Conservation (phyloP, 2,113 vertebrate genomes). For the Lagopus leucura region DNA sequence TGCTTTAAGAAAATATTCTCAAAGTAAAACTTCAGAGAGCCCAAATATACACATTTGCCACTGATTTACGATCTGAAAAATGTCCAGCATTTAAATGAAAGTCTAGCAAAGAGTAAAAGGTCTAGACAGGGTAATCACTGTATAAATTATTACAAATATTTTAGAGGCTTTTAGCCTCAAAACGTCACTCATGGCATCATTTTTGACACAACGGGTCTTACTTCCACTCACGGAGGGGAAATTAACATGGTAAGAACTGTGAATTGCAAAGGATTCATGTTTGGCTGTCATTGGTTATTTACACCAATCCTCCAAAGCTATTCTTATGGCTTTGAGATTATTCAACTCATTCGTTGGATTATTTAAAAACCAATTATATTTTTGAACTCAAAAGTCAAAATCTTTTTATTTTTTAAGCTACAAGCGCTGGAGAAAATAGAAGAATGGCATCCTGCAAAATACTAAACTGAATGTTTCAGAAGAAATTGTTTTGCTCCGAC, state of each 20-base stretch:
- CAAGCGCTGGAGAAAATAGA: not conserved
- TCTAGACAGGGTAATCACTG: slow-evolving; percentile 48
- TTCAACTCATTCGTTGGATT: not conserved
- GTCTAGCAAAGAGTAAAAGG: slow-evolving; percentile 27
- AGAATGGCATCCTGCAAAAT: not conserved
- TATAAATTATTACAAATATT: slow-evolving; percentile 58
- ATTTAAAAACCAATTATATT: not conserved
- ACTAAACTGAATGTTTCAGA: not conserved
- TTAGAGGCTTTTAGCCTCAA: slow-evolving; percentile 43
- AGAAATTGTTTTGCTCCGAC: not conserved
- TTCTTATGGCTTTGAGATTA: not conserved
- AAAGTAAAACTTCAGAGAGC: slow-evolving; percentile 24
- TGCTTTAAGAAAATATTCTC: slow-evolving; percentile 28
- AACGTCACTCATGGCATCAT: not conserved
- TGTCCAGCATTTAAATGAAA: slow-evolving; percentile 29
- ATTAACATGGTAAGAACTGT: not conserved
- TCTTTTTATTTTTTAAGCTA: not conserved
- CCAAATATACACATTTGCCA: not conserved
- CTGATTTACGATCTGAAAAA: slow-evolving; percentile 23
- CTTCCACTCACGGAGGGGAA: not conserved
- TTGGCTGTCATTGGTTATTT: not conserved
- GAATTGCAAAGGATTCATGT: not conserved
- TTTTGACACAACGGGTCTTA: not conserved
- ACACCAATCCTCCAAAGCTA: not conserved
- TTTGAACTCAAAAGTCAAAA: not conserved